phyloP scores from a whole-genome alignment of 2,113 vertebrate species.

The Mustelus asterias region DNA sequence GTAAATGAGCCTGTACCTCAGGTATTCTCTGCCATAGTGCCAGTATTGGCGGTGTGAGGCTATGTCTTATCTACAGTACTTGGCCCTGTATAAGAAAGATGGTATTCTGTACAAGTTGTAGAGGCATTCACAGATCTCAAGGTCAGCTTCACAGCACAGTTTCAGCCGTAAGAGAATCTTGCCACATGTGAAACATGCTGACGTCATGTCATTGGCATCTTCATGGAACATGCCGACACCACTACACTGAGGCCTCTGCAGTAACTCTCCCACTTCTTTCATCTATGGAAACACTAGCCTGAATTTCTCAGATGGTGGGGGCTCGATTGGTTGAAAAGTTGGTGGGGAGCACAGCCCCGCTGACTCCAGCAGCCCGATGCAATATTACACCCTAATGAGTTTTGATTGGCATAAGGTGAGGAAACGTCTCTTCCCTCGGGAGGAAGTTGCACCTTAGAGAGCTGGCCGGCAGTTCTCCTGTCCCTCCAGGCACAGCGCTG shows the following conservation, averaged over 20 bases:
- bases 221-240: background rate
- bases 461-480: too few species aligned
- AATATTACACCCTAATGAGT: too few species aligned
- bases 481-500: too few species aligned
- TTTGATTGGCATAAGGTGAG: too few species aligned
- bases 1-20: background rate
- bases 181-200: background rate
- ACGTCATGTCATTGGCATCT: too few species aligned
- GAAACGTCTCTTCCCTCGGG: too few species aligned
- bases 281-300: too few species aligned
- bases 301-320: too few species aligned
- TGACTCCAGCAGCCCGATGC: too few species aligned
- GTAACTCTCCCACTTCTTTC: background rate
- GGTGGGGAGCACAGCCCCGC: too few species aligned
- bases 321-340: too few species aligned
- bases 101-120: background rate
- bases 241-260: background rate
- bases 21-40: background rate
- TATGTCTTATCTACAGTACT: background rate
- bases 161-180: background rate
- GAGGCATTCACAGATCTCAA: background rate
- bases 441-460: too few species aligned
- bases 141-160: background rate
- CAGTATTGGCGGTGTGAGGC: background rate
- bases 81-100: background rate